phyloP scores from a whole-genome alignment of 2,797 vertebrate species.

The Sebastes taczanowskii region DNA sequence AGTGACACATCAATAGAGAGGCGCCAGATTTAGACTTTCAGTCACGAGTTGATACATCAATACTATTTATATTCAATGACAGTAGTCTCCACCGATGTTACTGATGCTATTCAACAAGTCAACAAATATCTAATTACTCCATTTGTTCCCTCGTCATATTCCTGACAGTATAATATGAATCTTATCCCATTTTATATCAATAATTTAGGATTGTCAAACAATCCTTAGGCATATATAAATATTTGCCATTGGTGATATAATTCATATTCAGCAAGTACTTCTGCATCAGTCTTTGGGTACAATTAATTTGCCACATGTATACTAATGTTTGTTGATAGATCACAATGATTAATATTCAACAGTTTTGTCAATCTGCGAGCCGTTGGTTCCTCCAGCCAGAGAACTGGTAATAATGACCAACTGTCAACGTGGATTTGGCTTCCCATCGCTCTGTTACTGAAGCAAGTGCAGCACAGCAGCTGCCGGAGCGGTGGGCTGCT shows the following conservation, averaged over 20 bases:
- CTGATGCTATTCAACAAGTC: constrained; percentile 9
- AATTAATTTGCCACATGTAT: constrained; percentile 44
- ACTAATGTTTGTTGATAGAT: constrained; percentile 58
- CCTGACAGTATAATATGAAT: constrained; percentile 10
- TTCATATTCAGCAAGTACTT: constrained; percentile 17
- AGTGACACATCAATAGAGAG: neutral
- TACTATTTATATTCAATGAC: neutral
- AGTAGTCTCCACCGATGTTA: neutral
- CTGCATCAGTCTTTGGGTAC: constrained; percentile 9
- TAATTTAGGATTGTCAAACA: constrained; percentile 21
- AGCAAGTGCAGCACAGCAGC: constrained; percentile 58
- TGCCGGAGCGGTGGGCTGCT: constrained; percentile 59
- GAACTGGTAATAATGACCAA: constrained; percentile 63
- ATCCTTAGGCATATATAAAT: constrained; percentile 26
- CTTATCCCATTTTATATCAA: constrained; percentile 17
- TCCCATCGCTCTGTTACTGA: constrained; percentile 55
- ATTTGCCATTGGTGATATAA: constrained; percentile 34
- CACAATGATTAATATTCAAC: constrained; percentile 56
- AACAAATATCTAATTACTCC: constrained; percentile 2
- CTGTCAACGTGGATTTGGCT: constrained; percentile 54
- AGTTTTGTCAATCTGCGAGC: constrained; percentile 38
- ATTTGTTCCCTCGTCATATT: constrained; percentile 3
- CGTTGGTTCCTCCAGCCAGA: constrained; percentile 38
- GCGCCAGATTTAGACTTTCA: neutral
- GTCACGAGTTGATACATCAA: neutral